A percentile compares a stretch with the other conserved stretches of the same genome.
Conservation (phyloP, 2,797 vertebrate genomes). For the Lepidocolaptes lacrymiger region DNA sequence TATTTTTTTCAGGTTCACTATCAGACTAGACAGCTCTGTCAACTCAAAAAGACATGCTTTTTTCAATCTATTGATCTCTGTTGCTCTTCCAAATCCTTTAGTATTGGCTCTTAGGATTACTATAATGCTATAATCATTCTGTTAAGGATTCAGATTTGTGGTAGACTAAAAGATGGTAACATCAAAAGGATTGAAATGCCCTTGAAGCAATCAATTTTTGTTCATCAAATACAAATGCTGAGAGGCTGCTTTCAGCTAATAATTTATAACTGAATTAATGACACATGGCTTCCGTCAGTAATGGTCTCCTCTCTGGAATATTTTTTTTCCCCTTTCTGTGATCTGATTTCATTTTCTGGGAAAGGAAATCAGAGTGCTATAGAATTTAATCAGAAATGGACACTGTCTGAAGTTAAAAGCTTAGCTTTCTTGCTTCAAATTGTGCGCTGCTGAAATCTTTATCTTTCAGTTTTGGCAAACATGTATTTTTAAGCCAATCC, state of each 20-base stretch:
- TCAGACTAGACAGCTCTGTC: conserved; percentile 80
- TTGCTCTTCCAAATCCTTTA: conserved; percentile 85
- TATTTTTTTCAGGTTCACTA: conserved; percentile 81
- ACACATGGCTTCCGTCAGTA: conserved; percentile 76
- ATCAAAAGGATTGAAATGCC: conserved; percentile 91
- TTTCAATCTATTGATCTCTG: conserved; percentile 86
- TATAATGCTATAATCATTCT: conserved; percentile 84
- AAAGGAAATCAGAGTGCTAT: conserved; percentile 66
- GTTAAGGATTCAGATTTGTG: conserved; percentile 84
- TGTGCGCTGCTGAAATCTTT: conserved; percentile 37
- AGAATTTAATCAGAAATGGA: conserved; percentile 72
- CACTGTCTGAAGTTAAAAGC: conserved; percentile 52
- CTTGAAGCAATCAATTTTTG: conserved; percentile 87
- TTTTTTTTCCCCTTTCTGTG: conserved; percentile 67
- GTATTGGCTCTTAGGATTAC: conserved; percentile 93
- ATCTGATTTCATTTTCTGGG: conserved; percentile 76
- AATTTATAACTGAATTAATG: conserved; percentile 85
- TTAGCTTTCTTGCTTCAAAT: conserved; percentile 41
- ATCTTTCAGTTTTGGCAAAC: conserved; percentile 4
- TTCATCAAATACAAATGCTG: conserved; percentile 84
- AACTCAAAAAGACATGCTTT: conserved; percentile 84
- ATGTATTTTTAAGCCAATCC: not conserved
- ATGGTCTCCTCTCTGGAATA: conserved; percentile 65
- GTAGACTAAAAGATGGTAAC: conserved; percentile 82
- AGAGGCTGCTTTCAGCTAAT: conserved; percentile 82